Evolutionary conservation across 2,888 invertebrate species (phyloP).

Genomic region (Acanthosepion lycidas): DNA sequence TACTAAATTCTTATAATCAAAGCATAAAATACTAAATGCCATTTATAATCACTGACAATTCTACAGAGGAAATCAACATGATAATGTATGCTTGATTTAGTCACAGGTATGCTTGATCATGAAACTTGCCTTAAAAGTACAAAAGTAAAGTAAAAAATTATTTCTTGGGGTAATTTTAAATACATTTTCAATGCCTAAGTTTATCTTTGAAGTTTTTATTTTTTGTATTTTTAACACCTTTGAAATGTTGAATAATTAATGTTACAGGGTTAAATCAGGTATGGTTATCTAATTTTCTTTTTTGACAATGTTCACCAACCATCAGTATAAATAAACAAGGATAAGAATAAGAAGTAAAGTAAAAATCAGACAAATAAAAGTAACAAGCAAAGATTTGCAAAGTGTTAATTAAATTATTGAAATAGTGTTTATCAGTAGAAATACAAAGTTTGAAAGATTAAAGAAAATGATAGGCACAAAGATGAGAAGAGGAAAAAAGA

Average conservation of each 20-base stretch:
- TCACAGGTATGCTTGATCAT: too few relatives aligned
- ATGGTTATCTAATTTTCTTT: not conserved
- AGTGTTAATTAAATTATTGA: conserved; percentile 7
- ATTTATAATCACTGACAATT: too few relatives aligned
- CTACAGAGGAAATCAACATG: too few relatives aligned
- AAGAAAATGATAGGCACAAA: not conserved
- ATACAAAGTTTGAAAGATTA: conserved; percentile 20
- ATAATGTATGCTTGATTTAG: too few relatives aligned
- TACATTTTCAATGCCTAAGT: not conserved
- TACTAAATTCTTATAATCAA: too few relatives aligned
- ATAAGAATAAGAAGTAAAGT: not conserved
- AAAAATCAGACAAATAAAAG: not conserved
- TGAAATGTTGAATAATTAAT: not conserved
- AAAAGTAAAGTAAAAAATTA: too few relatives aligned
- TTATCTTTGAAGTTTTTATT: not conserved
- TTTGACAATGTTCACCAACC: not conserved
- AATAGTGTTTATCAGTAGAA: not conserved
- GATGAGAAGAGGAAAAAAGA: not conserved
- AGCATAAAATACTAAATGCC: too few relatives aligned
- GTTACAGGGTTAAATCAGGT: conserved; percentile 33
- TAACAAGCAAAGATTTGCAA: not conserved
- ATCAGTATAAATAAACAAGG: conserved; percentile 20
- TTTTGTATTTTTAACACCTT: not conserved
- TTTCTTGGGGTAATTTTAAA: not conserved
- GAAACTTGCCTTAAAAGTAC: too few relatives aligned